Percentiles rank a stretch among this genome's conserved stretches.
Conservation (phyloP, 1,140 invertebrate species). For the Drosophila kurseongensis region DNA sequence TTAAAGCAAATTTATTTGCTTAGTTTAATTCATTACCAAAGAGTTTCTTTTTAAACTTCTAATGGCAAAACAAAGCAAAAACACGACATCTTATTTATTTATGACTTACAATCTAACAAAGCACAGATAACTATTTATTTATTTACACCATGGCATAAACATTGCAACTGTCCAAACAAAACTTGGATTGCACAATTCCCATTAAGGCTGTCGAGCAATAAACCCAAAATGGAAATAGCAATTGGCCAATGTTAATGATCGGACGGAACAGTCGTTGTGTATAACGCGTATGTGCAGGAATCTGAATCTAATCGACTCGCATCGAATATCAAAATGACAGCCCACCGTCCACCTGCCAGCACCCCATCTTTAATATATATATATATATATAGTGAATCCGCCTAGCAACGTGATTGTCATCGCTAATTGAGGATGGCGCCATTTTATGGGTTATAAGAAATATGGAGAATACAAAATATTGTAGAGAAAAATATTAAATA, state of each 20-base stretch:
- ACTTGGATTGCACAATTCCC: slow-evolving; percentile 18
- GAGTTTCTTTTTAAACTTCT: no score
- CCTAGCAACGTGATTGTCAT: slow-evolving; percentile 29
- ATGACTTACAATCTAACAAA: slow-evolving; percentile 1
- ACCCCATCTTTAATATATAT: neutral
- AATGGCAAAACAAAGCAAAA: neutral
- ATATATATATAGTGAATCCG: neutral
- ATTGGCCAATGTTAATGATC: slow-evolving; percentile 7
- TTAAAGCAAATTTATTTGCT: no score
- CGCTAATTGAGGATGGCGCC: slow-evolving; percentile 1
- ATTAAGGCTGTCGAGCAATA: slow-evolving; percentile 14
- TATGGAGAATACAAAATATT: neutral
- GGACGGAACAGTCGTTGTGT: neutral
- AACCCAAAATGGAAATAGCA: slow-evolving; percentile 11
- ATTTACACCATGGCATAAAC: slow-evolving; percentile 10
- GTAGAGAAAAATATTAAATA: no score
- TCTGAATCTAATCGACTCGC: slow-evolving; percentile 22
- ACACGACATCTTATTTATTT: neutral
- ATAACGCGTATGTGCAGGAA: slow-evolving; percentile 15
- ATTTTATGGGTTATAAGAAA: neutral
- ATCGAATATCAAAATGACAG: slow-evolving; percentile 22
- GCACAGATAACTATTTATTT: slow-evolving; percentile 1
- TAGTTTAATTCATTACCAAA: no score
- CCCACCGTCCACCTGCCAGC: slow-evolving; percentile 2
- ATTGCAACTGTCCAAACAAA: slow-evolving; percentile 24